These are phyloP conservation scores for Danio jaintianensis DNA, from an alignment of 2,797 vertebrate species.

Conservation along the genomic window DNA sequence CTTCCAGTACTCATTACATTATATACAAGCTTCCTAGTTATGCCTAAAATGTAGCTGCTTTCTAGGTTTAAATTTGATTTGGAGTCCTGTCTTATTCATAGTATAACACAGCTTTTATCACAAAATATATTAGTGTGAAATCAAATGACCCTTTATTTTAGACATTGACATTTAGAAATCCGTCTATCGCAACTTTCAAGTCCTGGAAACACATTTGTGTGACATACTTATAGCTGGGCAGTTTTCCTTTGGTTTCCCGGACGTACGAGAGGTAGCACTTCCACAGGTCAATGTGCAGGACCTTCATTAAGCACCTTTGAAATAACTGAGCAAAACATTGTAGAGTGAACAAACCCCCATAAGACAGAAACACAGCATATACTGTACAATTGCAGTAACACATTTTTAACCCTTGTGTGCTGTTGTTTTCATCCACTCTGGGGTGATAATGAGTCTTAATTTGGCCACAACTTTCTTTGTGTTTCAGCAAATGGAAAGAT, in stretches of 20 bases:
- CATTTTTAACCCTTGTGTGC: no score
- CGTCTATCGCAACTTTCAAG: not conserved
- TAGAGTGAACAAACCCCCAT: not conserved
- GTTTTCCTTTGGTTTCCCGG: constrained; percentile 98
- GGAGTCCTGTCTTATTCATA: no score
- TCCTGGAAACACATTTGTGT: constrained; percentile 3
- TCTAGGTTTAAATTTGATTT: not conserved
- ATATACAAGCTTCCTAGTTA: no score
- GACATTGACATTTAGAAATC: not conserved
- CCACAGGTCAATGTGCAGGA: constrained; percentile 99
- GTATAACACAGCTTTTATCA: not conserved
- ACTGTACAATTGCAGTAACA: no score
- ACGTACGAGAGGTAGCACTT: constrained; percentile 99
- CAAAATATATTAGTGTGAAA: no score
- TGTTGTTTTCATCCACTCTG: no score
- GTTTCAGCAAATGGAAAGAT: no score
- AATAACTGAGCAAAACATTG: constrained; percentile 82
- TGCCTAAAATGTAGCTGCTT: no score
- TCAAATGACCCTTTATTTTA: not conserved
- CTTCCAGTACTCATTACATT: no score
- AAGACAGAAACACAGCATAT: not conserved
- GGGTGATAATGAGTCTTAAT: no score
- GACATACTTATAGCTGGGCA: constrained; percentile 99
- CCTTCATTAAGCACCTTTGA: constrained; percentile 99
- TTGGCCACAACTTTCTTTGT: no score